phyloP scores from a whole-genome alignment of 2,113 vertebrate genomes.

The Macquaria ambigua region DNA sequence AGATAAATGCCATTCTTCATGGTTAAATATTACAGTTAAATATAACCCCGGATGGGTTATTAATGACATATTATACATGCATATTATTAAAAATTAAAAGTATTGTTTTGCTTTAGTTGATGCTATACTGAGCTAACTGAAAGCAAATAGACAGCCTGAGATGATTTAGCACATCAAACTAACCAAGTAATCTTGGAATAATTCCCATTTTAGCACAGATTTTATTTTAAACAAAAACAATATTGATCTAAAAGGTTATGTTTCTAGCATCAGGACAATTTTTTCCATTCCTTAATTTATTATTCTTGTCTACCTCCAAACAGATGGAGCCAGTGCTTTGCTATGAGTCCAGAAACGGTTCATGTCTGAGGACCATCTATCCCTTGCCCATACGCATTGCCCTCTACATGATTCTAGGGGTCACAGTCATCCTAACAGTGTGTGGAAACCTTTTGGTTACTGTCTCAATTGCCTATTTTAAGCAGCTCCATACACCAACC shows the following conservation, averaged over 20 bases:
- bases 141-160: not conserved
- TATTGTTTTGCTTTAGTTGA: not conserved
- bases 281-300: not conserved
- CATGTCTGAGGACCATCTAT: conserved; percentile 32
- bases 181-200: not conserved
- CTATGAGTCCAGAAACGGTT: conserved; percentile 23
- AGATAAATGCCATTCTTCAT: not conserved
- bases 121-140: not conserved
- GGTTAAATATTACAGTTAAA: not conserved
- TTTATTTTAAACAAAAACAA: not conserved
- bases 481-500: conserved; percentile 47
- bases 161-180: not conserved
- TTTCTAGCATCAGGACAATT: not conserved
- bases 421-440: conserved; percentile 30
- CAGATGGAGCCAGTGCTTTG: conserved; percentile 43
- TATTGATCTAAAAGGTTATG: not conserved
- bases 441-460: conserved; percentile 47
- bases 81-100: not conserved
- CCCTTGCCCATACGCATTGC: conserved; percentile 8
- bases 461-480: conserved; percentile 38
- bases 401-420: conserved; percentile 26
- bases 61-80: not conserved
- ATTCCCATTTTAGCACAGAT: not conserved
- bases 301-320: not conserved
- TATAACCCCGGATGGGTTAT: not conserved